Evolutionary conservation across 1,140 invertebrate genomes (phyloP).

Genomic region (Euura lappo): DNA sequence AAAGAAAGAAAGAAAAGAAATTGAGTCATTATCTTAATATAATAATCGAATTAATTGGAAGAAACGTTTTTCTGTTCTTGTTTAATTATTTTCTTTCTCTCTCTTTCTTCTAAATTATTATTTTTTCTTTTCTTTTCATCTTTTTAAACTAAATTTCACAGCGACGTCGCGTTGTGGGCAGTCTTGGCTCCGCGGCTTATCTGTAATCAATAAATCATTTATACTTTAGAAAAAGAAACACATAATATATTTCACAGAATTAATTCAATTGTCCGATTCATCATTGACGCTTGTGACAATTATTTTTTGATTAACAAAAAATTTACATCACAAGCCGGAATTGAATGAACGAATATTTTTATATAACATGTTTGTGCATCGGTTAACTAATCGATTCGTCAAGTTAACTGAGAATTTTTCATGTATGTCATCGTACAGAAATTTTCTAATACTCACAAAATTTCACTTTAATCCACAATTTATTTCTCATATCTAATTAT

Average conservation of each 20-base stretch:
- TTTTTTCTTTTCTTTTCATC: too few species aligned
- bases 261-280: conserved; percentile 38
- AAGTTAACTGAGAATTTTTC: not conserved
- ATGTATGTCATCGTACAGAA: conserved; percentile 14
- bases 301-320: conserved; percentile 39
- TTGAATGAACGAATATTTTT: conserved; percentile 35
- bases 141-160: conserved; percentile 44
- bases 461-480: conserved; percentile 48
- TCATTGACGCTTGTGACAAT: conserved; percentile 24
- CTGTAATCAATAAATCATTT: too few species aligned
- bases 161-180: conserved; percentile 42
- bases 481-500: conserved; percentile 51
- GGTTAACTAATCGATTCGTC: conserved; percentile 26
- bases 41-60: too few species aligned
- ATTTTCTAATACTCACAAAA: conserved; percentile 47
- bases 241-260: not conserved
- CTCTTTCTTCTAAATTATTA: too few species aligned
- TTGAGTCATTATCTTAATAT: too few species aligned
- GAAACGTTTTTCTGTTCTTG: too few species aligned
- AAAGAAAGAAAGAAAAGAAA: too few species aligned
- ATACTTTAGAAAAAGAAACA: not conserved
- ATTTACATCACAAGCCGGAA: conserved; percentile 41
- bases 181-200: conserved; percentile 49
- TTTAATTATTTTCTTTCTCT: too few species aligned
- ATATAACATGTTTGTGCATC: conserved; percentile 45